These are phyloP conservation scores for Chrysolina haemoptera DNA, from an alignment of 2,888 invertebrate genomes.

Conservation along the genomic window DNA sequence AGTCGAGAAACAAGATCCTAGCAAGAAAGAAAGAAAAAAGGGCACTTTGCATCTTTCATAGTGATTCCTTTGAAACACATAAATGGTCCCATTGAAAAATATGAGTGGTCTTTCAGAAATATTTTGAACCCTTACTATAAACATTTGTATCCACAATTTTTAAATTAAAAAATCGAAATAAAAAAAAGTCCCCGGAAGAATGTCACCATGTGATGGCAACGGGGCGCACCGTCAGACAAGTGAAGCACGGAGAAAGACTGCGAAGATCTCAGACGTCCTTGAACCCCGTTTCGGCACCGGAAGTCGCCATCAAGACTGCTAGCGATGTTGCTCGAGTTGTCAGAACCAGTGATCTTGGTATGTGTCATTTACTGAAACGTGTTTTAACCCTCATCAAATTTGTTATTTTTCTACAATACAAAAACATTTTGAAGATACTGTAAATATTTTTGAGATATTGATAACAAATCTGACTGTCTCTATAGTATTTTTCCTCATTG, in stretches of 20 bases:
- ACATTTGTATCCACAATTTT: background rate
- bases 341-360: conserved; percentile 47
- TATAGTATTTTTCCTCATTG: too few species aligned
- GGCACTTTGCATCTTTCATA: too few species aligned
- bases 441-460: too few species aligned
- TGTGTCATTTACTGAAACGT: background rate
- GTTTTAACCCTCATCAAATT: background rate
- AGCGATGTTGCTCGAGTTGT: conserved; percentile 53
- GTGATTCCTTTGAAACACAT: too few species aligned
- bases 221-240: conserved; percentile 79
- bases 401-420: too few species aligned
- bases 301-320: conserved; percentile 37
- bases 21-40: too few species aligned
- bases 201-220: conserved; percentile 79
- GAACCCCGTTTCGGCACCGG: conserved; percentile 57
- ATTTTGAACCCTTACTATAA: background rate
- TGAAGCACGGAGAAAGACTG: conserved; percentile 78
- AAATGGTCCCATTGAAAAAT: too few species aligned
- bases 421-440: too few species aligned
- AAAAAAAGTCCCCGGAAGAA: conserved; percentile 49
- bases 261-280: conserved; percentile 66
- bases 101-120: too few species aligned
- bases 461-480: too few species aligned
- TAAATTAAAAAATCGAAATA: background rate
- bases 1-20: too few species aligned